Evolutionary conservation across 2,888 invertebrate genomes (phyloP).

Genomic region (Alviniconcha strummeri): DNA sequence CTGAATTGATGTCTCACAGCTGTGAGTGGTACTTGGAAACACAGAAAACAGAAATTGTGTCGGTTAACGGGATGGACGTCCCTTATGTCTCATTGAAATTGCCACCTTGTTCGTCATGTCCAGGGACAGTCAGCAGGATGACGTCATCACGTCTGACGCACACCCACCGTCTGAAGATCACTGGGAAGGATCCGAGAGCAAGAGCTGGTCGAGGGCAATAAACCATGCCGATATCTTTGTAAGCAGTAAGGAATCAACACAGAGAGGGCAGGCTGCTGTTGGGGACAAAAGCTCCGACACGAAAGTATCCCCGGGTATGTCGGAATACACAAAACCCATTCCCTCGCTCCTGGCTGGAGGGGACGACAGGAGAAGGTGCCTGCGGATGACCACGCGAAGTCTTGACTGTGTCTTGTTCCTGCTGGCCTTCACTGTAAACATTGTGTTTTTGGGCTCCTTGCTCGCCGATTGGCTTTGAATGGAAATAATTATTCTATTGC

Average conservation of each 20-base stretch:
- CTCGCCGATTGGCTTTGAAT: no score
- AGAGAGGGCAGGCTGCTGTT: no score
- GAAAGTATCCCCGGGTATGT: background rate
- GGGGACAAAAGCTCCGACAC: background rate
- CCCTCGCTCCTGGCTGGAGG: background rate
- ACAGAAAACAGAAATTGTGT: no score
- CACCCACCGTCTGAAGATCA: background rate
- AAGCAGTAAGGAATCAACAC: background rate
- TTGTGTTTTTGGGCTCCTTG: background rate
- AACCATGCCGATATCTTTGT: background rate
- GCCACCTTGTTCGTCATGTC: constrained; percentile 29
- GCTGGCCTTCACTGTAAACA: background rate
- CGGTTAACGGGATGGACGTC: no score
- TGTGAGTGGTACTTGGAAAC: no score
- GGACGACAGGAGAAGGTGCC: background rate
- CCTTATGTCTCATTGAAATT: no score
- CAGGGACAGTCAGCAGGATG: constrained; percentile 5
- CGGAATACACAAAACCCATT: no score
- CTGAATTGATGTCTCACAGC: no score
- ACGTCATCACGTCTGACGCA: no score
- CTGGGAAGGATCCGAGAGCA: background rate
- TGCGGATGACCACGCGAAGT: background rate
- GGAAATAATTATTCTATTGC: no score
- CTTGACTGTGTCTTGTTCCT: constrained; percentile 2
- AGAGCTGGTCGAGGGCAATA: no score